These are phyloP conservation scores for Andinoacara biseriatus DNA, from an alignment of 2,113 vertebrate species.

Conservation along the genomic window DNA sequence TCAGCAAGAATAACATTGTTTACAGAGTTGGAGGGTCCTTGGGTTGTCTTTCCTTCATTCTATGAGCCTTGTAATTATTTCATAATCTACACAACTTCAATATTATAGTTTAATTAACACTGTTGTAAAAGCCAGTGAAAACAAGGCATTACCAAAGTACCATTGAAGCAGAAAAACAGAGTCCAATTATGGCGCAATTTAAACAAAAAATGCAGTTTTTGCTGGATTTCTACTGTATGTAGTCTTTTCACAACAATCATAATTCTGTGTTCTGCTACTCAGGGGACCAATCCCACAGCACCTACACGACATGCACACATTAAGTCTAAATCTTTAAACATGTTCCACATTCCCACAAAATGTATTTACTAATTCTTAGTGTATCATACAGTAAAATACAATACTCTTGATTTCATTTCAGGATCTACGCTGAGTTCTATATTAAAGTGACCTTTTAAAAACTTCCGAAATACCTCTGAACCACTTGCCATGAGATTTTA, in stretches of 20 bases:
- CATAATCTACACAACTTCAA: constrained; percentile 36
- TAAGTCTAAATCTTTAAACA: not conserved
- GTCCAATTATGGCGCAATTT: not conserved
- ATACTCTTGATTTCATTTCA: no score
- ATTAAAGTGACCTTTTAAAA: not conserved
- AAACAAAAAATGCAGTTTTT: not conserved
- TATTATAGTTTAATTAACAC: constrained; percentile 39
- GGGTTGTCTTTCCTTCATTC: constrained; percentile 41
- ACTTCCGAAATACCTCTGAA: not conserved
- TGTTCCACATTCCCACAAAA: no score
- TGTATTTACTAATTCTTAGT: no score
- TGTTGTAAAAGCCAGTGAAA: constrained; percentile 27
- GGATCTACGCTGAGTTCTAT: no score
- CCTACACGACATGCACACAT: not conserved
- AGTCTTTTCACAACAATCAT: not conserved
- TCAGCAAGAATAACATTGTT: constrained; percentile 49
- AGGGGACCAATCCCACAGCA: not conserved
- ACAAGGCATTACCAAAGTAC: constrained; percentile 6
- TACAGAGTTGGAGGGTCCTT: constrained; percentile 53
- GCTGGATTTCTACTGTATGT: not conserved
- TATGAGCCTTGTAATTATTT: constrained; percentile 34
- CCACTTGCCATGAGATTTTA: not conserved
- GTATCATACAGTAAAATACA: no score
- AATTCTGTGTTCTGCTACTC: not conserved
- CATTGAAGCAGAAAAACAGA: not conserved